phyloP scores from a whole-genome alignment of 2,113 vertebrate species.

The Pseudolaguvia tuberculata region DNA sequence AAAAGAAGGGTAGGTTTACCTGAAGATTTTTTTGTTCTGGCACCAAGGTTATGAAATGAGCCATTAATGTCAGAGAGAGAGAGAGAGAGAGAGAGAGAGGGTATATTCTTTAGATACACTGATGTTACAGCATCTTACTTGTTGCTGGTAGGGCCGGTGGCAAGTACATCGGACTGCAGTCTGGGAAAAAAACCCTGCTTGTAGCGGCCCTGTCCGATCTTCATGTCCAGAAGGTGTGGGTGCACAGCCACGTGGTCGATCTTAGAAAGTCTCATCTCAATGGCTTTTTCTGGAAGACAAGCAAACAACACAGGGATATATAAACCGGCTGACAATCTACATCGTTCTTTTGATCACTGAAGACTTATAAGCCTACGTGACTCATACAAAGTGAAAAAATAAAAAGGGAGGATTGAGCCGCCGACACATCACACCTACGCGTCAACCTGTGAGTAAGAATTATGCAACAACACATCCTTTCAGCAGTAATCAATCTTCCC shows the following conservation, averaged over 20 bases:
- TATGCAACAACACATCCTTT: conserved; percentile 32
- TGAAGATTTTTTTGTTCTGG: too few relatives aligned
- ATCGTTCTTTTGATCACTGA: background rate
- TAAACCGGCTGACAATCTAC: background rate
- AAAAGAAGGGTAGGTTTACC: too few relatives aligned
- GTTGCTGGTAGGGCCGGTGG: conserved; percentile 89
- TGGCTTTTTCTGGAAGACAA: conserved; percentile 82
- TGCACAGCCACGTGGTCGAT: conserved; percentile 96
- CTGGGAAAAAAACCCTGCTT: conserved; percentile 96
- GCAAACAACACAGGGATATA: background rate
- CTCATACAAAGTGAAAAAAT: conserved; percentile 5
- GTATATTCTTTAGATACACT: background rate
- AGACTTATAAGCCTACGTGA: background rate
- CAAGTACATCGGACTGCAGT: conserved; percentile 91
- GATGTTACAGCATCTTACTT: conserved; percentile 71
- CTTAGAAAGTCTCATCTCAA: conserved; percentile 88
- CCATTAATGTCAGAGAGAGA: too few relatives aligned
- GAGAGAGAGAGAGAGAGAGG: too few relatives aligned
- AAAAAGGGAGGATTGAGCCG: conserved; percentile 6
- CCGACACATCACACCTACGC: conserved; percentile 34
- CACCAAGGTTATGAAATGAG: too few relatives aligned
- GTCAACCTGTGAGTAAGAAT: conserved; percentile 37
- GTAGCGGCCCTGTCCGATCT: conserved; percentile 97
- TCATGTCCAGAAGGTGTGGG: conserved; percentile 97
- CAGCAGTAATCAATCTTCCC: background rate